phyloP scores from a whole-genome alignment of 2,113 vertebrate genomes.

The Corythaixoides concolor region DNA sequence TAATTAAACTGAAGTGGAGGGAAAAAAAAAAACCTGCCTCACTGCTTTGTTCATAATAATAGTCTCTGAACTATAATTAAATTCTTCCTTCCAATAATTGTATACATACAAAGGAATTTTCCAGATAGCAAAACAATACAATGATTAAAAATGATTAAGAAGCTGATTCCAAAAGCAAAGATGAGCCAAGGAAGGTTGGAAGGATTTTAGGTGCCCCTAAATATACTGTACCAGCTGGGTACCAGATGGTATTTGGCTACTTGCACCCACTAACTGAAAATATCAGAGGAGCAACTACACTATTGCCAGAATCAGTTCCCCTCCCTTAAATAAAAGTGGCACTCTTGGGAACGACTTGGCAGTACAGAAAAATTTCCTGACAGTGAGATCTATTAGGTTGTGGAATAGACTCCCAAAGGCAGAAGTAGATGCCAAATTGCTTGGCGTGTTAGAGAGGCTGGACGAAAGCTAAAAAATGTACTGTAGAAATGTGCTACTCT shows the following conservation, averaged over 20 bases:
- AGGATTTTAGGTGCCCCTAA: conserved; percentile 65
- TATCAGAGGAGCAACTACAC: conserved; percentile 40
- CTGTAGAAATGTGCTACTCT: background rate
- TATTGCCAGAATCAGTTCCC: conserved; percentile 63
- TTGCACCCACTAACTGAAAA: conserved; percentile 68
- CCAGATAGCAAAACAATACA: conserved; percentile 70
- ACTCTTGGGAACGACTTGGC: conserved; percentile 58
- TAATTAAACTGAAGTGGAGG: conserved; percentile 70
- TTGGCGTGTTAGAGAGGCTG: conserved; percentile 28
- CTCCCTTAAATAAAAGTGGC: conserved; percentile 68
- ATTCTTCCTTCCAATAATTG: conserved; percentile 73
- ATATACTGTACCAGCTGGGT: conserved; percentile 70
- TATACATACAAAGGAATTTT: conserved; percentile 71
- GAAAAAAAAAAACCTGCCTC: conserved; percentile 30
- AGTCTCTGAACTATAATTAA: conserved; percentile 72
- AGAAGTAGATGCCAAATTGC: conserved; percentile 53
- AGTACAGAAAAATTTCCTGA: conserved; percentile 55
- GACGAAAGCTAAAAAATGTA: background rate
- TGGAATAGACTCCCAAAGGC: conserved; percentile 51
- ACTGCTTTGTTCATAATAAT: conserved; percentile 69
- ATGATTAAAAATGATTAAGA: conserved; percentile 75
- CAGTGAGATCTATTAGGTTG: conserved; percentile 67
- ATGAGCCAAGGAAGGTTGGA: conserved; percentile 63
- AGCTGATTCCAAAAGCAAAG: conserved; percentile 66
- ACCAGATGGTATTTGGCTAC: conserved; percentile 74